These are phyloP conservation scores for Psittacula derbiana DNA, from an alignment of 2,797 vertebrate species.

Conservation along the genomic window DNA sequence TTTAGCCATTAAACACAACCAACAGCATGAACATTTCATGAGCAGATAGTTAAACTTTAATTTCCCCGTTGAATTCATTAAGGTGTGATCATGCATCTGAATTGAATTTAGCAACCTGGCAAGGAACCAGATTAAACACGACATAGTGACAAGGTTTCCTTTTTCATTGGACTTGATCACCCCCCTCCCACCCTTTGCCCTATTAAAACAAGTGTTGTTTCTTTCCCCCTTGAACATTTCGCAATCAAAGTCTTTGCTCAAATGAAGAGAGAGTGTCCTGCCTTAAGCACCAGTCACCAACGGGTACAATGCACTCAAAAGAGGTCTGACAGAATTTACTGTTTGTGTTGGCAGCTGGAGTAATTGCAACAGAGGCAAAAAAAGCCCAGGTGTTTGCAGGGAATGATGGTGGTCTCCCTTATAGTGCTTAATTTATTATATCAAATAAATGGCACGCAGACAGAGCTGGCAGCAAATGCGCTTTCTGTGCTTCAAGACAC, in stretches of 20 bases:
- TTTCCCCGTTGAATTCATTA: slow-evolving; percentile 30
- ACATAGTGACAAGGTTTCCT: slow-evolving; percentile 4
- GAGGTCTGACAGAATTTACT: slow-evolving; percentile 1
- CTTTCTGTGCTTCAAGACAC: not conserved
- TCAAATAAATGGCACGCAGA: not conserved
- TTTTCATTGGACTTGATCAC: not conserved
- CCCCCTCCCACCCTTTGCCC: not conserved
- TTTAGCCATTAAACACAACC: not conserved
- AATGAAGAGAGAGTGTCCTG: not conserved
- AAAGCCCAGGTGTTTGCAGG: not conserved
- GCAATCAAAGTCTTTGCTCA: not conserved
- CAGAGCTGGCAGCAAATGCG: not conserved
- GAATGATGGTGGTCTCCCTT: not conserved
- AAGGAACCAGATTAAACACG: slow-evolving; percentile 39
- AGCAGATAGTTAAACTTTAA: slow-evolving; percentile 37
- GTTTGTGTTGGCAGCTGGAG: slow-evolving; percentile 35
- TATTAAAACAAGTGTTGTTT: not conserved
- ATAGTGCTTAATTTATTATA: not conserved
- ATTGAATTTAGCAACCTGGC: slow-evolving; percentile 32
- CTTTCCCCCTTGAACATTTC: not conserved
- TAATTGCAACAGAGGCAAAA: not conserved
- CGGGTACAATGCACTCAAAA: not conserved
- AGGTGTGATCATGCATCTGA: slow-evolving; percentile 53
- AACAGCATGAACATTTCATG: slow-evolving; percentile 55
- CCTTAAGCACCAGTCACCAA: not conserved